Percentiles rank a stretch among this genome's conserved stretches.
These are phyloP conservation scores for Neopelma chrysocephalum DNA, from an alignment of 2,797 vertebrate species.

Conservation along the genomic window DNA sequence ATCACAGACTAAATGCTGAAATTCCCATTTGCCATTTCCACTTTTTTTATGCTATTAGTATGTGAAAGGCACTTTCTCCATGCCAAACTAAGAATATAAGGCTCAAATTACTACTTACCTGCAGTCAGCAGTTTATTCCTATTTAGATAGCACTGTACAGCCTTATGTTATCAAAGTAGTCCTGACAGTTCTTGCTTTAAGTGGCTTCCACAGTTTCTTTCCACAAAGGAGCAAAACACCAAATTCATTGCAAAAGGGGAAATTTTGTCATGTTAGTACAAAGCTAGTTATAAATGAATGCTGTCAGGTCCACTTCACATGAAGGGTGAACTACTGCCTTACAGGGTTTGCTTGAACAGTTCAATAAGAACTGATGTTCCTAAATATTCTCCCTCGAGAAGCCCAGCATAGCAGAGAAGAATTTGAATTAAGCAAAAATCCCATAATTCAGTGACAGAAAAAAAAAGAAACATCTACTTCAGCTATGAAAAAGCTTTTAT, in stretches of 20 bases:
- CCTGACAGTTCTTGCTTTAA: slow-evolving; percentile 6
- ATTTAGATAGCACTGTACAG: neutral
- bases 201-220: neutral
- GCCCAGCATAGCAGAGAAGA: neutral
- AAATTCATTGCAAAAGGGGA: neutral
- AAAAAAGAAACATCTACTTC: neutral
- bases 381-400: slow-evolving; percentile 1
- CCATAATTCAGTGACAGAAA: neutral
- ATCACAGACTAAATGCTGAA: slow-evolving; percentile 12
- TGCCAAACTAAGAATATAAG: neutral
- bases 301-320: slow-evolving; percentile 39
- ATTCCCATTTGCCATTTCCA: neutral
- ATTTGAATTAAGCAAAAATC: slow-evolving; percentile 15
- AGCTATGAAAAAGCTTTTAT: neutral
- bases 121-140: neutral
- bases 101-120: neutral
- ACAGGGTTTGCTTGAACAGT: neutral
- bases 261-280: neutral
- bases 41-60: neutral
- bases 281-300: slow-evolving; percentile 51
- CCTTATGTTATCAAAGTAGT: neutral
- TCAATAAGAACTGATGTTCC: slow-evolving; percentile 13
- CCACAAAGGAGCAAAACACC: neutral
- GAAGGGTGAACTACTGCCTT: slow-evolving; percentile 8
- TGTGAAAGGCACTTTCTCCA: neutral